A percentile compares a stretch with the other conserved stretches of the same genome.
phyloP scores from a whole-genome alignment of 2,797 vertebrate genomes.

The Urosaurus nigricauda region DNA sequence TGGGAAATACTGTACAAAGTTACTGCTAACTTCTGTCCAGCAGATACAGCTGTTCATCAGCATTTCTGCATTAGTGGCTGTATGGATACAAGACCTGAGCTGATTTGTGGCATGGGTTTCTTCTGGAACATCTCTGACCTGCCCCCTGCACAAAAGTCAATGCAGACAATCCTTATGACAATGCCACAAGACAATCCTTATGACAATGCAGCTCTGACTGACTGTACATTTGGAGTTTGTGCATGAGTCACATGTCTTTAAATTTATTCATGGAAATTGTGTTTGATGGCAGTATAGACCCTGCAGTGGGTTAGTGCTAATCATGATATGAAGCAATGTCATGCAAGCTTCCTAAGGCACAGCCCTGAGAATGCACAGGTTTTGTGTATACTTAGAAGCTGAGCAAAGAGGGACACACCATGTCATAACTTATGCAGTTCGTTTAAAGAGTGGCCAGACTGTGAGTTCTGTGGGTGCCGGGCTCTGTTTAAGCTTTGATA shows the following conservation, averaged over 20 bases:
- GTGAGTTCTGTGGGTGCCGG: too few relatives aligned
- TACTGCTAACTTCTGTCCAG: background rate
- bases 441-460: too few relatives aligned
- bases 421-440: slow-evolving; percentile 27
- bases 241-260: background rate
- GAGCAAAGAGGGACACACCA: background rate
- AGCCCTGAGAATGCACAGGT: background rate
- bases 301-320: background rate
- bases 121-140: background rate
- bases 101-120: background rate
- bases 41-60: background rate
- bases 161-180: background rate
- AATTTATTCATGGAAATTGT: background rate
- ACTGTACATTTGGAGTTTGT: background rate
- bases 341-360: background rate
- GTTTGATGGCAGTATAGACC: slow-evolving; percentile 49
- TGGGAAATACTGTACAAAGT: background rate
- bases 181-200: background rate
- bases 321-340: background rate
- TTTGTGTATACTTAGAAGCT: background rate
- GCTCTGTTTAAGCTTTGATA: background rate
- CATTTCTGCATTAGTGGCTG: background rate
- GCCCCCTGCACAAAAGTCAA: background rate
- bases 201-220: background rate
- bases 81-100: background rate